phyloP scores from a whole-genome alignment of 2,888 invertebrate species.

The Panzeria rudis region DNA sequence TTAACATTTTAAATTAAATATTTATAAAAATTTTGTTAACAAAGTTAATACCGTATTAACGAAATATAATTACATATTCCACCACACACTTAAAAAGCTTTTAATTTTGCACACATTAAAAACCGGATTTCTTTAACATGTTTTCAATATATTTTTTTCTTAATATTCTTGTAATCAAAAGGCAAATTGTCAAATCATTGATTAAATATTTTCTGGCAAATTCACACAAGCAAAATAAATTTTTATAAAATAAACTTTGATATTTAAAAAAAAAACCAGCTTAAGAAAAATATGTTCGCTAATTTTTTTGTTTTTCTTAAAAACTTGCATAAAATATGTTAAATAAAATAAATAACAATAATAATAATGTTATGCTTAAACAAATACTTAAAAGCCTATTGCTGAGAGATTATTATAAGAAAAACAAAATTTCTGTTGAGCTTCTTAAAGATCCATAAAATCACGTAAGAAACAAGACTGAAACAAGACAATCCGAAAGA shows the following conservation, averaged over 20 bases:
- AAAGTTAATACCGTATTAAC: constrained; percentile 16
- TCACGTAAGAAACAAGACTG: constrained; percentile 16
- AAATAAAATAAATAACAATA: constrained; percentile 22
- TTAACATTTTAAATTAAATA: constrained; percentile 14
- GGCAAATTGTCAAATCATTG: constrained; percentile 36
- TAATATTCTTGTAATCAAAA: constrained; percentile 26
- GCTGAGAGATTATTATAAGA: neutral
- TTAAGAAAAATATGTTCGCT: constrained; percentile 8
- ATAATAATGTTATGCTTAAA: constrained; percentile 28
- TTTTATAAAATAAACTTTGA: constrained; percentile 46
- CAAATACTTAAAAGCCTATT: constrained; percentile 47
- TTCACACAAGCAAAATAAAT: constrained; percentile 1
- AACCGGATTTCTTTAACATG: constrained; percentile 18
- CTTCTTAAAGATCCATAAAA: constrained; percentile 34
- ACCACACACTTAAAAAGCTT: neutral
- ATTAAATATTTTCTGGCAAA: constrained; percentile 37
- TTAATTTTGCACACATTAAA: constrained; percentile 16
- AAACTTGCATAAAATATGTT: constrained; percentile 8
- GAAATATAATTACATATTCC: constrained; percentile 31
- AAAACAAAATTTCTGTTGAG: neutral
- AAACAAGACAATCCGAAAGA: constrained; percentile 1
- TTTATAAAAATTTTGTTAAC: neutral
- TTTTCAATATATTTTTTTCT: constrained; percentile 4
- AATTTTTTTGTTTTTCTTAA: neutral
- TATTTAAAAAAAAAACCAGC: constrained; percentile 41